Base-by-base conservation (phyloP, 2,888 invertebrate genomes). In the Allophyes oxyacanthae region DNA sequence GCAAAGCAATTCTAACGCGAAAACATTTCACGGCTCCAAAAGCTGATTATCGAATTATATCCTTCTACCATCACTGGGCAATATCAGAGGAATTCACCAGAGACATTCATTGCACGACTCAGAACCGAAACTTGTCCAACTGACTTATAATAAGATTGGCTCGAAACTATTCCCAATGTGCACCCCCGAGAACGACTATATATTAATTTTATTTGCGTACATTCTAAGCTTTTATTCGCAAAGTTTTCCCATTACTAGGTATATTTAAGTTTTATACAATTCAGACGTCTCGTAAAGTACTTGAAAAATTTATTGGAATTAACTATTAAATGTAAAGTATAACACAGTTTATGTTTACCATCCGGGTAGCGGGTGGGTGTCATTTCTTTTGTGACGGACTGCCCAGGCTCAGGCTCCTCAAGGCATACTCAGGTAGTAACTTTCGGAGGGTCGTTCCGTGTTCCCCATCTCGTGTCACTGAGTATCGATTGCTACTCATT, bases 141-240 rank as follows among this genome's bases (percentile, higher is more conserved):
- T n/a, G n/a, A n/a, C 74, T 84, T 78, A 75, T 83, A 84, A 85
- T 80, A 81, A 79, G 78, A 82, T 85, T 79, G 77, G 74, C 76
- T 79, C 60, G 64, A 72, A 77, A 75, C 76, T 69, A 63, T 61
- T 62, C 55, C 63, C 64, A 44, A 64, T 64, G 68, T 61, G 65
- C 67, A 68, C 53, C 46, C 43, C 60, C 43, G 55, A 66, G 44
- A 67, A 37, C 34, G 36, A 49, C 15, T 44, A 44, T 48, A 48
- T 61, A 60, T 62, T 62, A 54, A 62, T 72, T 65, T 58, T 60
- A 62, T 53, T 58, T 53, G 37, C 15, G 38, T 57, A 49, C 9
- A 40, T 55, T 69, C 65, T 41, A 60, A 53, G 28, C 49, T 63
- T 37, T 51, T 49, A 59, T 65, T 49, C 6, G 6, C 15, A 43